Conservation (phyloP, 2,113 vertebrate species). For the Vulpes lagopus region DNA sequence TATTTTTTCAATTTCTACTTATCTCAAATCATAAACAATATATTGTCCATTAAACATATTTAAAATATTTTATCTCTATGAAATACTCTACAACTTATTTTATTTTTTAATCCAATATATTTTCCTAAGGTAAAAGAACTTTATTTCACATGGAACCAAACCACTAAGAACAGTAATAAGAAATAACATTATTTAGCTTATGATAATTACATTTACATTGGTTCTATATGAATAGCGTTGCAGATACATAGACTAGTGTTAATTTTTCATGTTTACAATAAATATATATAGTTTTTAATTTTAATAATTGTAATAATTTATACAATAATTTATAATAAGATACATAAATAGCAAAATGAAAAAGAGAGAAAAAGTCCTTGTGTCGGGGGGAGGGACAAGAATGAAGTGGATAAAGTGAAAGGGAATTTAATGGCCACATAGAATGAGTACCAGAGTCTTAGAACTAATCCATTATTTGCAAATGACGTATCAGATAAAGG, state of each 20-base stretch:
- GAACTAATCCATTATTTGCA: not conserved
- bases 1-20: not conserved
- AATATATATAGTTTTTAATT: not conserved
- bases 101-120: not conserved
- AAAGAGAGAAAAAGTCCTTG: not conserved
- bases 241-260: not conserved
- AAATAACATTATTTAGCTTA: not conserved
- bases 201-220: not conserved
- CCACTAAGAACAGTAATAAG: not conserved
- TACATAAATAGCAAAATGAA: not conserved
- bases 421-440: not conserved
- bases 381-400: not conserved
- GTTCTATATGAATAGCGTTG: not conserved
- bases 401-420: not conserved
- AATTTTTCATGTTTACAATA: not conserved
- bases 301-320: not conserved
- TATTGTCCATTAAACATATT: not conserved
- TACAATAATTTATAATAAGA: not conserved
- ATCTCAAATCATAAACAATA: not conserved
- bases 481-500: too few relatives aligned
- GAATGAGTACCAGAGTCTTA: not conserved
- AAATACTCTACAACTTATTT: not conserved
- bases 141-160: not conserved
- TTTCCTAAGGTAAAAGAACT: not conserved
- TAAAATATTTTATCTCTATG: not conserved